phyloP scores from a whole-genome alignment of 2,797 vertebrate species.

The Chrysocyon brachyurus region DNA sequence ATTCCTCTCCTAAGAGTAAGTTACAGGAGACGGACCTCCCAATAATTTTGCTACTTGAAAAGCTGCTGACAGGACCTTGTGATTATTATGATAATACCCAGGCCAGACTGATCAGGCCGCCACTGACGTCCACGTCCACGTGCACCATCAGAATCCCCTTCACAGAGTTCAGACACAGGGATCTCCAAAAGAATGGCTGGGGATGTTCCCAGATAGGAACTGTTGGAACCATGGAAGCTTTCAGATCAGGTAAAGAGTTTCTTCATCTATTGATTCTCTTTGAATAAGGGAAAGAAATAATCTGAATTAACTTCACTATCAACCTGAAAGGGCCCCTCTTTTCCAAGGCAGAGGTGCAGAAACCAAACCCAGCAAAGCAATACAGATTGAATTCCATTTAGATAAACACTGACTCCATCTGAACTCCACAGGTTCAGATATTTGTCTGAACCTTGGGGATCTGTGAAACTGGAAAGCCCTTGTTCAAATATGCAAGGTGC shows the following conservation, averaged over 20 bases:
- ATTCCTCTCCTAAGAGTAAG: slow-evolving; percentile 52
- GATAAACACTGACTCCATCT: slow-evolving; percentile 73
- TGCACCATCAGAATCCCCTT: slow-evolving; percentile 67
- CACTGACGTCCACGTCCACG: background rate
- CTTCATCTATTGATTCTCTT: slow-evolving; percentile 68
- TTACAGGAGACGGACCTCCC: background rate
- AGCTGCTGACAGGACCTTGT: slow-evolving; percentile 57
- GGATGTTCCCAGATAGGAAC: slow-evolving; percentile 77
- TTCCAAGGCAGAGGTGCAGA: slow-evolving; percentile 56
- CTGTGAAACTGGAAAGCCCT: slow-evolving; percentile 42
- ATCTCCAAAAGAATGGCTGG: slow-evolving; percentile 66
- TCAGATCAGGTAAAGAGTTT: slow-evolving; percentile 60
- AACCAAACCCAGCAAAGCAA: slow-evolving; percentile 64
- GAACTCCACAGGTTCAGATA: slow-evolving; percentile 14
- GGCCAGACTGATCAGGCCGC: slow-evolving; percentile 52
- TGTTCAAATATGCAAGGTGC: background rate
- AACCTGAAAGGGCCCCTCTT: slow-evolving; percentile 68
- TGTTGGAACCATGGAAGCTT: slow-evolving; percentile 56
- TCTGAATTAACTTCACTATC: slow-evolving; percentile 66
- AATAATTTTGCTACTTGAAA: slow-evolving; percentile 65
- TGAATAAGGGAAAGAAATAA: slow-evolving; percentile 70
- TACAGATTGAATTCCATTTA: slow-evolving; percentile 60
- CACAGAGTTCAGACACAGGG: slow-evolving; percentile 62
- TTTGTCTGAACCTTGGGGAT: slow-evolving; percentile 49
- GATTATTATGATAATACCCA: slow-evolving; percentile 79